Base-by-base conservation (phyloP, 1,140 invertebrate species). In the Tetragonula clypearis region DNA sequence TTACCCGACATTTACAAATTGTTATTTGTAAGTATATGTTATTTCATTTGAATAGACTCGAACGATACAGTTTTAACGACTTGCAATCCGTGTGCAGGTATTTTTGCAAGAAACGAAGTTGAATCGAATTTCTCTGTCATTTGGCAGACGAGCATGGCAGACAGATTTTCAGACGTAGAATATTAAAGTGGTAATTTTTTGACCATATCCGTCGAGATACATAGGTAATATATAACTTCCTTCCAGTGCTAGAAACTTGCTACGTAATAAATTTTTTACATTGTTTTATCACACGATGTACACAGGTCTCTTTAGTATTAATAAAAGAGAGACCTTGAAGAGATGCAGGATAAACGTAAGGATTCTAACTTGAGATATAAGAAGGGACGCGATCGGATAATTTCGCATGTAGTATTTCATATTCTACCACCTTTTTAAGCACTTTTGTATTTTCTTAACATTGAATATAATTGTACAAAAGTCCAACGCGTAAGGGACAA, bases 391-490 rank as follows among this genome's bases (percentile, higher is more conserved):
- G 60, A 49, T 66, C 76, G 78, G 56, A 17, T 84, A 82, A 87
- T 62, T 80, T 78, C 80, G 82, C 82, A 82, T 89, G 60, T 87
- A 85, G 79, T 87, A 87, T 85, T 89, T 82, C 26, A 17, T 87
- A 87, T 55, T 91, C 62, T 74, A 90, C 74, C 82, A 81, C 66
- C 77, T 83, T 88, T 91, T 84, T 82, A 82, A 79, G 72, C 68
- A 90, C 75, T 90, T 90, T 92, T 82, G 56, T 91, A 89, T 86
- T 90, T 86, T 88, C 86, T 78, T 86, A 88, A 84, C 53, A 75
- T 71, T 80, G 74, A 65, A 75, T 83, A 85, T 82, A 41, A 87
- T 86, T 91, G 91, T 92, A 92, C 88, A 92, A 92, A 89, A 60
- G 55, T 84, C 68, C 78, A 88, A 86, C 81, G 85, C 82, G 85